Percentiles rank a stretch among this genome's conserved stretches.
These are phyloP conservation scores for Drosophila meridionalis DNA, from an alignment of 2,888 invertebrate genomes.

Conservation along the genomic window DNA sequence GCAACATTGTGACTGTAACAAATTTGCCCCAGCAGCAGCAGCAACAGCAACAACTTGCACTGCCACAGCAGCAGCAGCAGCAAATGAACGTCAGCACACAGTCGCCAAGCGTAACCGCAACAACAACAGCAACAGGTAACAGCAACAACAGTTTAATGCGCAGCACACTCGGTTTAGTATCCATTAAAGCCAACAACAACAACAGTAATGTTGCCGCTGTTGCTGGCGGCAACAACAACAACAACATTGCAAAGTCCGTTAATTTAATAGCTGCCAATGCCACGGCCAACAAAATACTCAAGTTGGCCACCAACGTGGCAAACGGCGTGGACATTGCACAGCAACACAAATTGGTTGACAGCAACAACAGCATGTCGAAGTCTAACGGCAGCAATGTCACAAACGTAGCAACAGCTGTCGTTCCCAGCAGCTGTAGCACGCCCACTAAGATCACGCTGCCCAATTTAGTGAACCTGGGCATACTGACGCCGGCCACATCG, in stretches of 20 bases:
- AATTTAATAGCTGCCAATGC: constrained; percentile 84
- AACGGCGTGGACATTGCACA: constrained; percentile 75
- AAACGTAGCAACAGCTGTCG: constrained; percentile 35
- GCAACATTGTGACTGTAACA: constrained; percentile 70
- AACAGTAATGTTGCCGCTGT: constrained; percentile 32
- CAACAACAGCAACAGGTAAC: constrained; percentile 82
- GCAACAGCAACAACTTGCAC: constrained; percentile 57
- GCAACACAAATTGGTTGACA: constrained; percentile 68
- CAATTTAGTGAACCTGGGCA: constrained; percentile 85
- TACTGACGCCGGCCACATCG: constrained; percentile 86
- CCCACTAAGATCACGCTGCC: constrained; percentile 84
- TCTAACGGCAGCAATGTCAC: constrained; percentile 51
- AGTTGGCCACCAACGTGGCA: constrained; percentile 83
- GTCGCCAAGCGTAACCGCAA: constrained; percentile 57
- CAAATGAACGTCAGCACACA: constrained; percentile 26
- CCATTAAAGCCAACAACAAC: constrained; percentile 81
- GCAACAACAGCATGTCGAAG: constrained; percentile 50
- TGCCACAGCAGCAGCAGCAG: constrained; percentile 45
- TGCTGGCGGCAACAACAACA: constrained; percentile 48
- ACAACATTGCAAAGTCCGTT: constrained; percentile 67
- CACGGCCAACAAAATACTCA: constrained; percentile 84
- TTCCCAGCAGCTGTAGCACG: constrained; percentile 47
- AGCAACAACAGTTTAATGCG: constrained; percentile 84
- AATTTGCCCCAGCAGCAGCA: constrained; percentile 67
- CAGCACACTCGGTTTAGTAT: constrained; percentile 85